A percentile compares a stretch with the other conserved stretches of the same genome.
Conservation (phyloP, 1,140 invertebrate species). For the Bombus pascuorum region DNA sequence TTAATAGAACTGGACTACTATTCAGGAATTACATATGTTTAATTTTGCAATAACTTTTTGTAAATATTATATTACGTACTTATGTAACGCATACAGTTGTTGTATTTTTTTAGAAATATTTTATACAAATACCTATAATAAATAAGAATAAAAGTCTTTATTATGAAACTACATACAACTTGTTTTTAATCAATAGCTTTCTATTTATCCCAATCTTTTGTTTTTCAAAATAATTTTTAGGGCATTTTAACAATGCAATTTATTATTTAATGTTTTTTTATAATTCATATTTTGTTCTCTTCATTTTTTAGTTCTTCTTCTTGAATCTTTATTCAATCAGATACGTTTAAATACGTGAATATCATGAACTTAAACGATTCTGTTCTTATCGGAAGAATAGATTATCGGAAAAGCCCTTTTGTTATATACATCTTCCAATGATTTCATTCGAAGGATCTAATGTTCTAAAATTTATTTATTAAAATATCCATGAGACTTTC, state of each 20-base stretch:
- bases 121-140: constrained; percentile 24
- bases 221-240: not conserved
- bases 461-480: not conserved
- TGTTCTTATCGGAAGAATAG: not conserved
- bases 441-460: not conserved
- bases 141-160: constrained; percentile 25
- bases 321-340: too few relatives aligned
- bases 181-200: constrained; percentile 7
- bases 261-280: not conserved
- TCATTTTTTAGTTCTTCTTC: not conserved
- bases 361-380: not conserved
- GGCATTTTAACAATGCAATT: not conserved
- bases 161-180: not conserved
- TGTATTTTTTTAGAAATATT: constrained; percentile 30
- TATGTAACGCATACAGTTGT: not conserved
- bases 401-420: not conserved
- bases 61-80: not conserved
- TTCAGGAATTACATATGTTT: not conserved
- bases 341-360: not conserved
- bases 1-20: not conserved
- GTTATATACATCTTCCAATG: not conserved
- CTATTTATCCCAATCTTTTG: not conserved
- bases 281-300: not conserved
- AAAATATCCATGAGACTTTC: not conserved
- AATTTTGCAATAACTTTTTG: not conserved